These are phyloP conservation scores for Clitarchus hookeri DNA, from an alignment of 2,888 invertebrate species.

Conservation along the genomic window DNA sequence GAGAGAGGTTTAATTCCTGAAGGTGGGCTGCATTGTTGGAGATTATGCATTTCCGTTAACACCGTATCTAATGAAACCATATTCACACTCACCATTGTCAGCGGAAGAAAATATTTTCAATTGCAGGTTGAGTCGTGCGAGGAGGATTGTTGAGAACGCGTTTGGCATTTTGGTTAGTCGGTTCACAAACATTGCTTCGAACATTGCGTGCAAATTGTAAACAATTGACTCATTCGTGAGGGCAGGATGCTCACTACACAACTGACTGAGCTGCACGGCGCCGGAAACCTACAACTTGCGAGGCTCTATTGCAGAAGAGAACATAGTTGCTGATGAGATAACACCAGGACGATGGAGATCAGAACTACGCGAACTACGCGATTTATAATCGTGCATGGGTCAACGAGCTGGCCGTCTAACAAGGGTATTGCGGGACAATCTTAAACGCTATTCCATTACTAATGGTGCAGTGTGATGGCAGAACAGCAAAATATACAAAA, in stretches of 20 bases:
- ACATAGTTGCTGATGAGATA: background rate
- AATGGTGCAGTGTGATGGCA: no score
- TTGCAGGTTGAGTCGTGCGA: background rate
- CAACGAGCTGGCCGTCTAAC: no score
- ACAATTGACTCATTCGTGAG: background rate
- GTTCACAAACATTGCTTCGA: background rate
- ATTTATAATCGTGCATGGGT: no score
- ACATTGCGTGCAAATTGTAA: background rate
- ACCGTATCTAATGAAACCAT: no score
- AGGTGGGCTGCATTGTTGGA: background rate
- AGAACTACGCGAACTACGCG: no score
- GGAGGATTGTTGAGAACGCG: no score
- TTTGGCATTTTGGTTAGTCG: no score
- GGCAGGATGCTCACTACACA: background rate
- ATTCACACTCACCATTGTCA: background rate
- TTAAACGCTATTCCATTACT: no score
- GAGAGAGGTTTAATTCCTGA: background rate
- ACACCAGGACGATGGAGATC: no score
- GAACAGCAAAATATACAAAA: no score
- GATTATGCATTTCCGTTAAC: background rate
- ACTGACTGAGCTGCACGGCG: background rate
- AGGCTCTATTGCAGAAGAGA: background rate
- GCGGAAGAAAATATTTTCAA: background rate
- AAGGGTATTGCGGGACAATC: no score
- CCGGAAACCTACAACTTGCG: background rate